Evolutionary conservation across 1,140 invertebrate genomes (phyloP), one percentile per base, ranked within the genome.

Genomic region (Bombus picipes): DNA sequence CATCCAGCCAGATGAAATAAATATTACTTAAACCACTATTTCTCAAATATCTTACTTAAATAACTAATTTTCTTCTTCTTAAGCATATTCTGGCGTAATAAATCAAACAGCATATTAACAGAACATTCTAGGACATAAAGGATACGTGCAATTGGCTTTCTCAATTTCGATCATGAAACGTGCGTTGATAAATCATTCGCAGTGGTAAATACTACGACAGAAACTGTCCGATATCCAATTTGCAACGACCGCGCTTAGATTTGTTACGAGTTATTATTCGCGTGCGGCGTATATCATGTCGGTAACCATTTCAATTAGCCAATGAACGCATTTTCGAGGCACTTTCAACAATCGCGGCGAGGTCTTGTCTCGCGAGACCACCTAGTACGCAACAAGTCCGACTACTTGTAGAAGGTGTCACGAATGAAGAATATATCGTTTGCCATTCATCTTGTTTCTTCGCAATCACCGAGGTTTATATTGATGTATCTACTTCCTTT

Each of bases 371-470:
- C 59, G 37, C 79, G 43, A 22, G 78, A 85, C 84, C 84, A 85
- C 84, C 84, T 85, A 53, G 59, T 68, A 68, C 53, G 79, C 79
- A 85, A 85, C 84, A 75, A 85, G 84, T 85, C 79, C n/a, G 66
- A 47, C 83, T 47, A 80, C 66, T 80, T 80, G 77, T 73, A 37
- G 41, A 85, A 47, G 66, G 39, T 53, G 43, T 41, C 53, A 28
- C 57, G 43, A 57, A 62, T 37, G 71, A 74, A 43, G 79, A 74
- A 81, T 47, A 53, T 78, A 83, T 83, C 73, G 43, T 83, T 66
- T 28, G n/a, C n/a, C 65, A 15, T 41, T 43, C 76, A 34, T 68
- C 32, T 34, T 5, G 25, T n/a, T 53, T 76, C 12, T 37, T 68
- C 47, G 12, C 43, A 22, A 78, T 83, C 65, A 70, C 57, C 18